These are phyloP conservation scores for Petroica traversi DNA, from an alignment of 2,113 vertebrate genomes.

Conservation along the genomic window DNA sequence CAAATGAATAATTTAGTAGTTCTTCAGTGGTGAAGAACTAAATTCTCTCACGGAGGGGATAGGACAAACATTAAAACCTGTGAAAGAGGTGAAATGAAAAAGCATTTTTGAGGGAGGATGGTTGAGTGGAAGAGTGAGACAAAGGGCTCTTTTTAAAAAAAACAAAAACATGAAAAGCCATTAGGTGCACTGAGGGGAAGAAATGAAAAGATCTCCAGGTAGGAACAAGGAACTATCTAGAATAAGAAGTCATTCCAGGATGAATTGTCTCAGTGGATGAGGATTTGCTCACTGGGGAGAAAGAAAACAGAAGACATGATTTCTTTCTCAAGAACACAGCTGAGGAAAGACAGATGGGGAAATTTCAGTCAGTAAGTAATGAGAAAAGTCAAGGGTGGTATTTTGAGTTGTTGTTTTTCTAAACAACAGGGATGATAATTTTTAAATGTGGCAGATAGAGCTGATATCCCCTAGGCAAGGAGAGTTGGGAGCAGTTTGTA, in stretches of 20 bases:
- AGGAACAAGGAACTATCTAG: neutral
- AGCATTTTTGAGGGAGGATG: neutral
- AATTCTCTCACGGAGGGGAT: neutral
- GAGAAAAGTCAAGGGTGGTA: constrained; percentile 36
- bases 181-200: neutral
- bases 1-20: neutral
- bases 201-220: neutral
- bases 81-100: neutral
- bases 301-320: neutral
- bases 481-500: neutral
- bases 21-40: neutral
- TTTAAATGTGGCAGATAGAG: constrained; percentile 45
- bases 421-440: constrained; percentile 40
- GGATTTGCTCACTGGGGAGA: neutral
- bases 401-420: constrained; percentile 41
- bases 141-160: neutral
- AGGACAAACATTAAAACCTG: neutral
- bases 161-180: neutral
- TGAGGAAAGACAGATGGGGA: constrained; percentile 36
- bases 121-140: neutral
- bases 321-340: neutral
- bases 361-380: neutral
- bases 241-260: neutral
- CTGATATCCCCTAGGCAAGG: constrained; percentile 41
- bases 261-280: neutral